A percentile compares a stretch with the other conserved stretches of the same genome.
Evolutionary conservation across 2,888 invertebrate genomes (phyloP).

Genomic region (Athrips mouffetella): DNA sequence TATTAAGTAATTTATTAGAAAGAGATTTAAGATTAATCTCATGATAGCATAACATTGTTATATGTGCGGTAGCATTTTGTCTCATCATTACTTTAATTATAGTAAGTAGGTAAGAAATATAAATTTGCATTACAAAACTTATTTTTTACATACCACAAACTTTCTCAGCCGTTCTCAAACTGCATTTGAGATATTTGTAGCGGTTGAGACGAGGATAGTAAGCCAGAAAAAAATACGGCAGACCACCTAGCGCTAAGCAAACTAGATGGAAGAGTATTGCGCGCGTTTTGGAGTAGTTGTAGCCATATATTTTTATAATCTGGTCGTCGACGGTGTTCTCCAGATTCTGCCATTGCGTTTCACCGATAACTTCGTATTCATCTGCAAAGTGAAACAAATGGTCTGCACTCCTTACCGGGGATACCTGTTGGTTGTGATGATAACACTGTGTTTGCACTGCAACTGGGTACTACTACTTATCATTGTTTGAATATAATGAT

Average conservation of each 20-base stretch:
- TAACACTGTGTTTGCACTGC: conserved; percentile 25
- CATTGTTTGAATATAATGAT: background rate
- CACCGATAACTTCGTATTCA: conserved; percentile 78
- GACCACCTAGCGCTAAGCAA: conserved; percentile 69
- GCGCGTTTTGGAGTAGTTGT: conserved; percentile 62
- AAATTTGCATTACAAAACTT: no score
- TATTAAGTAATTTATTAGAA: no score
- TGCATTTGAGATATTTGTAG: conserved; percentile 75
- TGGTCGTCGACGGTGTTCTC: conserved; percentile 70
- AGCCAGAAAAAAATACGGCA: conserved; percentile 76
- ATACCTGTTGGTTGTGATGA: conserved; percentile 34
- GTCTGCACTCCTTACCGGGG: conserved; percentile 36
- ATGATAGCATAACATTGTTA: no score
- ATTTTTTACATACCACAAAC: conserved; percentile 69
- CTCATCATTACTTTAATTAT: no score
- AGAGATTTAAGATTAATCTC: no score
- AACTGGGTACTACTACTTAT: background rate
- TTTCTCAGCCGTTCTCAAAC: conserved; percentile 74
- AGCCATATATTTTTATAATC: conserved; percentile 73
- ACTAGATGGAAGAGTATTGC: conserved; percentile 69
- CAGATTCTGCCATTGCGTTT: conserved; percentile 73
- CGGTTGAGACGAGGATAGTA: conserved; percentile 77
- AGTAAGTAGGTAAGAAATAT: background rate
- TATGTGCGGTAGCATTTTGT: no score
- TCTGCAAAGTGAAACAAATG: conserved; percentile 51